Evolutionary conservation across 1,140 invertebrate species (phyloP).

Genomic region (Leptonema lineaticorne): DNA sequence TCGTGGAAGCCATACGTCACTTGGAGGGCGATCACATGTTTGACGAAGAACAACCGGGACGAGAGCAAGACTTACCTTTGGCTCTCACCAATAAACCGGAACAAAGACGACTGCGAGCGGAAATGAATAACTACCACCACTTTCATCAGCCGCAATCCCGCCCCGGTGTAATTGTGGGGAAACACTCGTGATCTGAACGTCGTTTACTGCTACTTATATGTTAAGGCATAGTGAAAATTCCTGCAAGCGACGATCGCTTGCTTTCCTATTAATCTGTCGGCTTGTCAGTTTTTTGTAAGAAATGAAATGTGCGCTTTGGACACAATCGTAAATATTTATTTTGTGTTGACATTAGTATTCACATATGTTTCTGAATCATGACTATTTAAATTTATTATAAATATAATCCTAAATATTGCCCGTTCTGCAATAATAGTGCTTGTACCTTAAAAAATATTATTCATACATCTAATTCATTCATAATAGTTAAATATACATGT

Average conservation of each 20-base stretch:
- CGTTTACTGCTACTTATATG: constrained; percentile 17
- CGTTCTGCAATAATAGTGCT: constrained; percentile 42
- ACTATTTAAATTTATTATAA: constrained; percentile 41
- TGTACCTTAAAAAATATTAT: constrained; percentile 29
- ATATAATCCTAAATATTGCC: constrained; percentile 39
- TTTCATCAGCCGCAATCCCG: constrained; percentile 69
- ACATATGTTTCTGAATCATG: constrained; percentile 40
- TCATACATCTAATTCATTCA: constrained; percentile 8
- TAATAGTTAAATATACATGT: constrained; percentile 6
- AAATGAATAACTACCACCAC: constrained; percentile 66
- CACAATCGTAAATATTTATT: constrained; percentile 41
- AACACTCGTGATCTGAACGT: constrained; percentile 67
- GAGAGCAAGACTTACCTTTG: constrained; percentile 65
- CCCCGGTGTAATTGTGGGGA: constrained; percentile 84
- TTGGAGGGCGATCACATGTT: constrained; percentile 93
- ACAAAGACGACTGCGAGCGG: constrained; percentile 58
- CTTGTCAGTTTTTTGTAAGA: constrained; percentile 39
- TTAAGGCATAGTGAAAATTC: constrained; percentile 31
- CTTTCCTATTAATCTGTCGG: constrained; percentile 34
- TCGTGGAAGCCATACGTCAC: constrained; percentile 95
- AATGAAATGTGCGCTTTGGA: constrained; percentile 41
- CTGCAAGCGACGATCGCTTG: constrained; percentile 28
- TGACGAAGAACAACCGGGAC: constrained; percentile 63
- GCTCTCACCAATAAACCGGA: constrained; percentile 69
- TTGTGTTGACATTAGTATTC: constrained; percentile 41